Percentiles rank a stretch among this genome's conserved stretches.
Evolutionary conservation across 2,113 vertebrate species (phyloP).

Genomic region (Fulmarus glacialis): DNA sequence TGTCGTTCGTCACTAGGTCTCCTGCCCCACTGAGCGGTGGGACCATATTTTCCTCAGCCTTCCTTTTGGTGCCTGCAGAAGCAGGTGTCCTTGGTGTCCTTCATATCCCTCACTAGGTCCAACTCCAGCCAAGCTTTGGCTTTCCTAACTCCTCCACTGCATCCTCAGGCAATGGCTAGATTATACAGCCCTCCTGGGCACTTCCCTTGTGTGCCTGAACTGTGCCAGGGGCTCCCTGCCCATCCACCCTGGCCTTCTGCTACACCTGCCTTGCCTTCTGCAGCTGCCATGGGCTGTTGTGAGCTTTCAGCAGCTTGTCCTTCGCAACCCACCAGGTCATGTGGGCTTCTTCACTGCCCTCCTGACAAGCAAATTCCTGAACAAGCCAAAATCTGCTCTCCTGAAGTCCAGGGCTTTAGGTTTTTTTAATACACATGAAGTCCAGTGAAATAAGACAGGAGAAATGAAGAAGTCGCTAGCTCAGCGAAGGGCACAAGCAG

Average conservation of each 20-base stretch:
- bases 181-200: background rate
- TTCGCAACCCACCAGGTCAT: background rate
- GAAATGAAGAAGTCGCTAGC: background rate
- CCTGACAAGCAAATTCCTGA: background rate
- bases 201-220: background rate
- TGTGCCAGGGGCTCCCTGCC: background rate
- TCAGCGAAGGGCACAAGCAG: background rate
- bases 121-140: background rate
- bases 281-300: background rate
- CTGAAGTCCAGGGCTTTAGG: background rate
- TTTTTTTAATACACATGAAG: background rate
- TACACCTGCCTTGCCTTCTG: background rate
- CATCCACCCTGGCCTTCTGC: background rate
- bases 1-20: background rate
- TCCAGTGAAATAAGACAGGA: background rate
- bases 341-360: background rate
- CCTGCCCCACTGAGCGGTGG: background rate
- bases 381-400: background rate
- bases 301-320: background rate
- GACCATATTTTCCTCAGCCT: accelerated
- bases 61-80: background rate
- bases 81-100: background rate
- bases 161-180: background rate
- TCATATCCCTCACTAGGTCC: background rate
- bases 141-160: background rate